These are phyloP conservation scores for Ferrisia virgata DNA, from an alignment of 2,888 invertebrate genomes.

Conservation along the genomic window DNA sequence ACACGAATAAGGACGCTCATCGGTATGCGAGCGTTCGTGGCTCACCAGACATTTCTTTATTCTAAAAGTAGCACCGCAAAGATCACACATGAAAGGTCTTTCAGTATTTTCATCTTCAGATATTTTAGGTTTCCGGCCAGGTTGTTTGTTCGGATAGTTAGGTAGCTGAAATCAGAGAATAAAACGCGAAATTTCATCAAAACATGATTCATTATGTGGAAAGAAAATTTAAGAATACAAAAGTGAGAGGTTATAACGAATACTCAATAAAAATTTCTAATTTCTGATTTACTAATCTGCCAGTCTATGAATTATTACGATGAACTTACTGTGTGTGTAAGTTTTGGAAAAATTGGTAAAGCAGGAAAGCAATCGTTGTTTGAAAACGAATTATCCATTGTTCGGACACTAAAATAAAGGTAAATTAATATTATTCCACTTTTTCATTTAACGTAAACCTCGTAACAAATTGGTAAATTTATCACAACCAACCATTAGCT, in stretches of 20 bases:
- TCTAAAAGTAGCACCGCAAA: slow-evolving; percentile 18
- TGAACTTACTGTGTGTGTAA: not conserved
- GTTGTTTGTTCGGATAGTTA: not conserved
- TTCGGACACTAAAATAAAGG: not conserved
- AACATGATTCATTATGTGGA: too few relatives aligned
- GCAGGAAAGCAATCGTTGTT: not conserved
- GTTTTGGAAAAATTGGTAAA: not conserved
- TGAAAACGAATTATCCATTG: not conserved
- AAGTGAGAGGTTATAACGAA: too few relatives aligned
- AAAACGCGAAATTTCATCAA: not conserved
- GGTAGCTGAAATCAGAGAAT: not conserved
- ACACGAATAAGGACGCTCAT: not conserved
- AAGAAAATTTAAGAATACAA: too few relatives aligned
- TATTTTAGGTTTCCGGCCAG: not conserved
- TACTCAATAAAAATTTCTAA: too few relatives aligned
- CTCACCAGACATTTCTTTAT: not conserved
- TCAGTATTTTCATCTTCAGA: not conserved
- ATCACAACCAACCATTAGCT: too few relatives aligned
- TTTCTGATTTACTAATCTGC: too few relatives aligned
- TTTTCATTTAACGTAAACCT: not conserved
- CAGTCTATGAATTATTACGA: too few relatives aligned
- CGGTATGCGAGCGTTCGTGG: slow-evolving; percentile 26
- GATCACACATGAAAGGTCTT: slow-evolving; percentile 28
- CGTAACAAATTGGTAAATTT: not conserved
- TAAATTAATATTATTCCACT: not conserved